phyloP scores from a whole-genome alignment of 2,797 vertebrate species.

The Coregonus suidteri region DNA sequence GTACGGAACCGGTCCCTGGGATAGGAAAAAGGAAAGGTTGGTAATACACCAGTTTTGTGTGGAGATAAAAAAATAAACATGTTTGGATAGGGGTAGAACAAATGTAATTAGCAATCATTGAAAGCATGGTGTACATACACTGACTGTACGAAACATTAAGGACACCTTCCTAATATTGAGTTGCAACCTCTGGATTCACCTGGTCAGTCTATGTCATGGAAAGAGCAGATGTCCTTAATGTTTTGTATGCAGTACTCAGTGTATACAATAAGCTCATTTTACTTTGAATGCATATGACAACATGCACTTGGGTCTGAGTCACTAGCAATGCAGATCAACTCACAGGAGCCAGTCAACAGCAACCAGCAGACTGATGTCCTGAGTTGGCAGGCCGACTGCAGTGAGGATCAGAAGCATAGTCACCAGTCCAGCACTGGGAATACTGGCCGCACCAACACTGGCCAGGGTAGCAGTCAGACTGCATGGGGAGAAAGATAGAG shows the following conservation, averaged over 20 bases:
- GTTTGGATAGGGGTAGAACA: background rate
- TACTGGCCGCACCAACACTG: conserved; percentile 87
- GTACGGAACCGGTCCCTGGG: conserved; percentile 96
- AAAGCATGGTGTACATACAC: background rate
- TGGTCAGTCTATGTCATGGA: no score
- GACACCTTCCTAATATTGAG: no score
- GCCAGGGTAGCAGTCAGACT: conserved; percentile 87
- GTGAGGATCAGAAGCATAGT: conserved; percentile 91
- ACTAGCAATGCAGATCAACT: conserved; percentile 60
- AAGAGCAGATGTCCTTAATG: no score
- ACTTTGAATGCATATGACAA: background rate
- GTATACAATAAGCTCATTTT: background rate
- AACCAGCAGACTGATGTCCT: conserved; percentile 89
- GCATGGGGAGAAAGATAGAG: conserved; percentile 44
- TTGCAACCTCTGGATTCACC: no score
- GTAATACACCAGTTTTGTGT: background rate
- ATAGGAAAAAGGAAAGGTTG: conserved; percentile 9
- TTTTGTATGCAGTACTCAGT: no score
- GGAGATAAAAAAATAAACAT: background rate
- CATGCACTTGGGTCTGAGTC: background rate
- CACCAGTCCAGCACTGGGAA: conserved; percentile 87
- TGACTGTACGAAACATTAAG: no score
- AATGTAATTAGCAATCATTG: background rate
- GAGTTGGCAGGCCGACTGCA: conserved; percentile 86
- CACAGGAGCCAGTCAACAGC: conserved; percentile 91